A percentile compares a stretch with the other conserved stretches of the same genome.
Evolutionary conservation across 2,113 vertebrate genomes (phyloP).

Genomic region (Anarhynchus alexandrinus): DNA sequence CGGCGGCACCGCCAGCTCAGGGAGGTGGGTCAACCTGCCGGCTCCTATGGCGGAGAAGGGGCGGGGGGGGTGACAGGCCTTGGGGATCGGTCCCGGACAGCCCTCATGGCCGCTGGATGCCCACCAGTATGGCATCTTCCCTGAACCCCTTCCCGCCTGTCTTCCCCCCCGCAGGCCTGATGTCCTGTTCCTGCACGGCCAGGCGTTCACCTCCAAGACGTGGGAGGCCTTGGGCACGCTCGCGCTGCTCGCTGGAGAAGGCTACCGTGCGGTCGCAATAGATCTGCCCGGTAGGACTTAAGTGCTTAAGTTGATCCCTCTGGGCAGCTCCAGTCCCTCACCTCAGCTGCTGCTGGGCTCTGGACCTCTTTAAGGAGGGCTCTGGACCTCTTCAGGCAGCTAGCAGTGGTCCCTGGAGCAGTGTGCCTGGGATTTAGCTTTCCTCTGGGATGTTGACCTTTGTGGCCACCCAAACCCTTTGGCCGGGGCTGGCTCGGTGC

Average conservation of each 20-base stretch:
- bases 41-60: background rate
- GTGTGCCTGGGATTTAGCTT: background rate
- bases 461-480: background rate
- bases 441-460: background rate
- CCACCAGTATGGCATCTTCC: rapidly evolving
- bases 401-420: background rate
- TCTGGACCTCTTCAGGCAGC: background rate
- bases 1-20: slow-evolving; percentile 61
- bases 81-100: background rate
- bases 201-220: slow-evolving; percentile 88
- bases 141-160: background rate
- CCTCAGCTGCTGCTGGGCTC: background rate
- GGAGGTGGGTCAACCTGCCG: slow-evolving; percentile 72
- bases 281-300: slow-evolving; percentile 94
- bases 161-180: slow-evolving; percentile 72
- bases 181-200: slow-evolving; percentile 90
- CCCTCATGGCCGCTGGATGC: rapidly evolving
- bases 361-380: background rate
- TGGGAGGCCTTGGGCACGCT: slow-evolving; percentile 93
- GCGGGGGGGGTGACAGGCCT: background rate
- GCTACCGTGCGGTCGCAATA: slow-evolving; percentile 87
- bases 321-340: background rate
- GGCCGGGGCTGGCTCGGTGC: background rate
- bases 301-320: background rate
- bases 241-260: slow-evolving; percentile 81